Evolutionary conservation across 2,113 vertebrate genomes (phyloP), one percentile per base, ranked within the genome.

Genomic region (Platichthys flesus): DNA sequence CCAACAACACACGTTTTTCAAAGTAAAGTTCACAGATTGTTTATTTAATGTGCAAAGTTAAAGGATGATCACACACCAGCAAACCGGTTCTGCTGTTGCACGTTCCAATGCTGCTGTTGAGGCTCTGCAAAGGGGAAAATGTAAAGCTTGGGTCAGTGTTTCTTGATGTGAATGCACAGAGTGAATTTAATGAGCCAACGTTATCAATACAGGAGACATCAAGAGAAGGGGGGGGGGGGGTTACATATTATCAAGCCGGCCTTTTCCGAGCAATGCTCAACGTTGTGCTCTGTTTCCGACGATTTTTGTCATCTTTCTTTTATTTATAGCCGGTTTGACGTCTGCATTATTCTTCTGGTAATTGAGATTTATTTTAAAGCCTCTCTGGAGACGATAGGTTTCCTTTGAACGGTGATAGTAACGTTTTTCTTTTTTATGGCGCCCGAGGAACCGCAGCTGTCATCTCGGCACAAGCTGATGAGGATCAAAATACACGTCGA

Each of bases 81-180:
- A 94, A 84, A 58, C 90, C 90, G 47, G 89, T 94, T 88, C 89
- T 93, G 80, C 84, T 74, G n/a, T 91, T 73, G 74, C 88, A 93
- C 0, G 78, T 88, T 52, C 93, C 94, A n/a, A 84, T 85, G 84
- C 93, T 95, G 37, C 94, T 93, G 88, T 79, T 94, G 24, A 92
- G 59, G 74, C 92, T 94, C 94, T 95, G 92, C 67, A 88, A 91
- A 79, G 83, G 4, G 86, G 18, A 60, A 1, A 10, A 23, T 52
- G 23, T 18, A 51, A 79, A 58, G 56, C 16, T n/a, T 12, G 4
- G 23, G 42, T 31, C 31, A 31, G 31, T 31, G 31, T 31, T 31
- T 31, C 31, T 31, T 31, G 31, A 31, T 7, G 28, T 31, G 28
- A 5, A 52, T 52, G 5, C 49, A 52, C 5, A 52, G 16, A 52